These are phyloP conservation scores for Oeneis ivallda DNA, from an alignment of 2,888 invertebrate species.

Conservation along the genomic window DNA sequence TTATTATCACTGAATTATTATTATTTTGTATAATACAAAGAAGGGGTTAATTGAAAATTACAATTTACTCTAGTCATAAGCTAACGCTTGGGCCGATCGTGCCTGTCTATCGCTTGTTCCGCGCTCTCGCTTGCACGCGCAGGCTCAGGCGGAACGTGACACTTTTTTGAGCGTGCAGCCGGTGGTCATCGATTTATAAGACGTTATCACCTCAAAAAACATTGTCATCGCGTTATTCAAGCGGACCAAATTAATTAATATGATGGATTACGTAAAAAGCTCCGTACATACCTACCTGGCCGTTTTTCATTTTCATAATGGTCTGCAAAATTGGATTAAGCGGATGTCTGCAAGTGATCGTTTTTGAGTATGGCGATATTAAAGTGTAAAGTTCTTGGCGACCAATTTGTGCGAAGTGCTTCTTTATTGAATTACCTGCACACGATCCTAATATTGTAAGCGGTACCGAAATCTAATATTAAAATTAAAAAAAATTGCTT, in stretches of 20 bases:
- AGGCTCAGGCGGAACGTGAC: too few species aligned
- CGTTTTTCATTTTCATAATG: constrained; percentile 42
- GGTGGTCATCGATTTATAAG: too few species aligned
- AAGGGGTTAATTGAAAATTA: too few species aligned
- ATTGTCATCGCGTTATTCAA: constrained; percentile 31
- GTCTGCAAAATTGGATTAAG: constrained; percentile 40
- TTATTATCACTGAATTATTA: too few species aligned
- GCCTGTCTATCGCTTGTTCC: too few species aligned
- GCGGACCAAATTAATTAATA: constrained; percentile 39
- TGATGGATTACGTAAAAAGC: constrained; percentile 38
- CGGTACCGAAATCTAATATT: constrained; percentile 4
- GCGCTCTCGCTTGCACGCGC: too few species aligned
- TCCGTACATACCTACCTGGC: constrained; percentile 35
- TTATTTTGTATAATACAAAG: too few species aligned
- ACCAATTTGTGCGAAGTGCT: constrained; percentile 32
- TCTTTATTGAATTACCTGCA: constrained; percentile 4
- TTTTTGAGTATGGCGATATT: constrained; percentile 28
- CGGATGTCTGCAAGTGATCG: constrained; percentile 38
- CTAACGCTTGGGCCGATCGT: too few species aligned
- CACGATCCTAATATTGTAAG: neutral
- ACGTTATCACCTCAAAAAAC: constrained; percentile 3
- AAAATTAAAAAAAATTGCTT: neutral
- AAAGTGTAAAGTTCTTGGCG: constrained; percentile 18
- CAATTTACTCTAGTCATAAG: too few species aligned
- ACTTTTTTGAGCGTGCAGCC: too few species aligned